Evolutionary conservation across 2,888 invertebrate genomes (phyloP).

Genomic region (Dryococelus australis): DNA sequence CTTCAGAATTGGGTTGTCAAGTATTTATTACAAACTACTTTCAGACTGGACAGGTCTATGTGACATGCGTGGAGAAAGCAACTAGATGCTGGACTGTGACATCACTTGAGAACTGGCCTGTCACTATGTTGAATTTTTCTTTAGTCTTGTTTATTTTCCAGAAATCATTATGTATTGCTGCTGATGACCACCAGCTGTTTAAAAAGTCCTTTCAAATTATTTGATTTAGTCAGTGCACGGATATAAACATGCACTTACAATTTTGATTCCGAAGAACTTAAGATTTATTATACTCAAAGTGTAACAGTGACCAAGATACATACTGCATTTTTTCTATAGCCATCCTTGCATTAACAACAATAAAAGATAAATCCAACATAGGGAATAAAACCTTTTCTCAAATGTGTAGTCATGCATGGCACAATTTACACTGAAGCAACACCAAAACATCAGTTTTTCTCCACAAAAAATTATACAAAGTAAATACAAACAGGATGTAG

Average conservation of each 20-base stretch:
- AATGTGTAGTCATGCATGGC: background rate
- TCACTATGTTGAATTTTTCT: background rate
- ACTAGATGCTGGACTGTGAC: background rate
- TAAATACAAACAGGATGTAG: no score
- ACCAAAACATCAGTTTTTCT: no score
- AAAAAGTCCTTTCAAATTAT: no score
- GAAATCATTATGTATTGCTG: no score
- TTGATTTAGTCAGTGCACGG: no score
- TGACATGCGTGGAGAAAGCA: conserved; percentile 10
- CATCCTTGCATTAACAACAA: no score
- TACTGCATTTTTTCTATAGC: background rate
- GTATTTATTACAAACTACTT: background rate
- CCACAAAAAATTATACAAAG: no score
- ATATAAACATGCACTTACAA: no score
- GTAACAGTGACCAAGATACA: background rate
- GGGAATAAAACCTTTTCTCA: background rate
- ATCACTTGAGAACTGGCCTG: background rate
- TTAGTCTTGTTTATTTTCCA: background rate
- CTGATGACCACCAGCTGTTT: no score
- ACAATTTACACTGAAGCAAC: background rate
- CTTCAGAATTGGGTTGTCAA: background rate
- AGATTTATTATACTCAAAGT: background rate
- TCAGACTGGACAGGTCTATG: background rate
- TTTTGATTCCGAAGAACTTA: no score
- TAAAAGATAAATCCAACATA: background rate